Evolutionary conservation across 2,888 invertebrate genomes (phyloP).

Genomic region (Melanostoma mellinum): DNA sequence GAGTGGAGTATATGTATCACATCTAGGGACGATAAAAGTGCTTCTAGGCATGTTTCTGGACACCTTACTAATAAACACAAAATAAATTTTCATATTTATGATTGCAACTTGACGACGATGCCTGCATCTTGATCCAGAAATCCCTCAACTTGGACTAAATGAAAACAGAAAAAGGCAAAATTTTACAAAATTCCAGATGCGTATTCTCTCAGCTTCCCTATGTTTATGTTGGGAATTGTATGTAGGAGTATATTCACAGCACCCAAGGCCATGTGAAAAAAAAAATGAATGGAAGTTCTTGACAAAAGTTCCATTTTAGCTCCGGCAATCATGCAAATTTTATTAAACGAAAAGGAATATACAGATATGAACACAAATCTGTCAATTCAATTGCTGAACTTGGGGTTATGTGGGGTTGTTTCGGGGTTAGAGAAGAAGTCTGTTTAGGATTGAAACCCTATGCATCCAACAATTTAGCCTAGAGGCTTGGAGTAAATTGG

Average conservation of each 20-base stretch:
- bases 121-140: constrained; percentile 38
- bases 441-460: not conserved
- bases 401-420: constrained; percentile 5
- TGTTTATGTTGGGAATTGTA: constrained; percentile 24
- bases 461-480: constrained; percentile 40
- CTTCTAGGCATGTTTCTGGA: constrained; percentile 37
- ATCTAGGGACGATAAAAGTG: constrained; percentile 31
- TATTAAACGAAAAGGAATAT: constrained; percentile 11
- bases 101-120: constrained; percentile 39
- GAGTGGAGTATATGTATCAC: constrained; percentile 1
- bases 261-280: constrained; percentile 13
- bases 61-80: constrained; percentile 58
- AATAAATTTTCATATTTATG: constrained; percentile 62
- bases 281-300: constrained; percentile 26
- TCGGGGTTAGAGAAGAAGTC: not conserved
- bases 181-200: constrained; percentile 10
- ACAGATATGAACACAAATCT: constrained; percentile 9
- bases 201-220: not conserved
- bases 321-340: constrained; percentile 15
- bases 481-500: constrained; percentile 29
- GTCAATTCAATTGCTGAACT: constrained; percentile 42
- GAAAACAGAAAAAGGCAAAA: not conserved
- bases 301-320: constrained; percentile 11
- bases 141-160: constrained; percentile 5
- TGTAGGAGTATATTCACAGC: constrained; percentile 1